Conservation (phyloP, 1,140 invertebrate species). For the Zaprionus ornatus region DNA sequence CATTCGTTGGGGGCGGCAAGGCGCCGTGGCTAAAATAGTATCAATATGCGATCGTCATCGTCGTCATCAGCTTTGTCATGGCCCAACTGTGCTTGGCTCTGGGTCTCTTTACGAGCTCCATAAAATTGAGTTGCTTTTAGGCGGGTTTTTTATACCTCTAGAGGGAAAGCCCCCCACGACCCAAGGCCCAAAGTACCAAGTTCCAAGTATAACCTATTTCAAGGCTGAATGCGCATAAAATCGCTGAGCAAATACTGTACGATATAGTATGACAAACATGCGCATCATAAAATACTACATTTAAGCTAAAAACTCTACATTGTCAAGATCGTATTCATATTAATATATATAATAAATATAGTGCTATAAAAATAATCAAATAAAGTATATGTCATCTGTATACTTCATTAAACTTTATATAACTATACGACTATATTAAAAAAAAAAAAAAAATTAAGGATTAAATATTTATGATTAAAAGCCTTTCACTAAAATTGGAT, state of each 20-base stretch:
- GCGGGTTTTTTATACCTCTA: constrained; percentile 26
- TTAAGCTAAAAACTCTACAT: neutral
- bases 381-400: no score
- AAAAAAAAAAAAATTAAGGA: no score
- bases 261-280: no score
- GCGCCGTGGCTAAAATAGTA: constrained; percentile 39
- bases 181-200: constrained; percentile 9
- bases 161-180: constrained; percentile 28
- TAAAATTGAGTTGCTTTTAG: constrained; percentile 38
- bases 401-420: no score
- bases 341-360: neutral
- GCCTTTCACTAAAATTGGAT: no score
- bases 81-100: constrained; percentile 13
- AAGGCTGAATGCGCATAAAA: constrained; percentile 34
- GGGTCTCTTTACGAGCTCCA: constrained; percentile 48
- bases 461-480: no score
- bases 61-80: constrained; percentile 69
- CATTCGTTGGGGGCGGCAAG: constrained; percentile 65
- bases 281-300: neutral
- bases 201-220: constrained; percentile 14
- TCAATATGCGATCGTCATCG: constrained; percentile 66
- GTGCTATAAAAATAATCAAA: no score
- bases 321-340: no score
- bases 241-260: neutral
- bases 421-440: no score